Base-by-base conservation (phyloP, 1,140 invertebrate genomes). In the Lordiphosa collinella region DNA sequence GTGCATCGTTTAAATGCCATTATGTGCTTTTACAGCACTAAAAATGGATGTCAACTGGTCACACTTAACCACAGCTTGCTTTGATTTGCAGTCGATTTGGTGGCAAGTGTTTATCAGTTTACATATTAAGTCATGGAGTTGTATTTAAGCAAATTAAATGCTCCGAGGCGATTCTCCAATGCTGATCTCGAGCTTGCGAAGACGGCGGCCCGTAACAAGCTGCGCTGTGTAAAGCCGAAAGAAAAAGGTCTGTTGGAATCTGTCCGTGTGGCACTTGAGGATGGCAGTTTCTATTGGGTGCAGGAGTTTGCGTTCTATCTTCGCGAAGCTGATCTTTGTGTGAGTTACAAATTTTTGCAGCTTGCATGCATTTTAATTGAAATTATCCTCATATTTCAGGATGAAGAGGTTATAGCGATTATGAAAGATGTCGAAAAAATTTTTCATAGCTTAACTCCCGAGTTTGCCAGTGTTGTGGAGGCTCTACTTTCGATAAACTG, bases 401-500 rank as follows among this genome's bases (percentile, higher is more conserved):
- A 93, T 84, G 70, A 78, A 9, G 92, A 93, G 54, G 88, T 94
- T 32, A 64, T 90, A 3, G 62, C 89, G 5, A 78, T 93, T 14
- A 60, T 94, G 8, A 78, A 75, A 37, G 90, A 92, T 87, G 89
- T 91, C 6, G 90, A 88, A 37, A 89, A 91, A 58, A 91, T 92
- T 76, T 90, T 93, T n/a, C 89, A 91, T 29, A 68, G 92, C 12
- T 74, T 94, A 14, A 90, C 82, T 63, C 89, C 66, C 63, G 90
- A 74, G 7, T 91, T 93, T 64, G 89, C 90, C 58, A 82, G 91
- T 34, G 90, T 94, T 73, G 89, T 93, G n/a, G 92, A 94, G 87
- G 90, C 91, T 11, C 57, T 94, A 37, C 69, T 93, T 8, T 90
- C 90, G n/a, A 71, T 93, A 12, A 88, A 90, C 68, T 94, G 93